Base-by-base conservation (phyloP, 2,888 invertebrate genomes). In the Campoplex capitator region DNA sequence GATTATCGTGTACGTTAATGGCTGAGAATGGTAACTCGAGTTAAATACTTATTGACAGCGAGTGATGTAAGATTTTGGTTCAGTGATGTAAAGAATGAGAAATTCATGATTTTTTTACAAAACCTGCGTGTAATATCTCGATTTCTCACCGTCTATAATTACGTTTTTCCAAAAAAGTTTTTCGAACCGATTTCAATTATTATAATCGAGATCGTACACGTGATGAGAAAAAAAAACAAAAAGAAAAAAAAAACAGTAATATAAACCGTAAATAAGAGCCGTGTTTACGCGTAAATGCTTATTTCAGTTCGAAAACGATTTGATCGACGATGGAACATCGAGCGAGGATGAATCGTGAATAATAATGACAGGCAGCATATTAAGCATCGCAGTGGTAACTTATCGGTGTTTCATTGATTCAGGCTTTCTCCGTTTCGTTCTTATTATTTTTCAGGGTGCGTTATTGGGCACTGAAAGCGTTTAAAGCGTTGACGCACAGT, bases 21-120 rank as follows among this genome's bases (percentile, higher is more conserved):
- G 80, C 65, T 83, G 80, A 88, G 80, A 88, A 85, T 85, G 87
- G 83, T 87, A 85, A 88, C 85, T 70, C 42, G 83, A 87, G 51
- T 65, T 75, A 68, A 54, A 62, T 68, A 58, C 45, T 45, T 86
- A 77, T 62, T 75, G 77, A 56, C 74, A 62, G 58, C 38, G 74
- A 70, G 58, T 58, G 58, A 28, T 13, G 58, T 32, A 32, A 62
- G 62, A 62, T 62, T 62, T 62, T 6, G 62, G 16, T 32, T 23
- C 23, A 28, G 13, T 32, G 28, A 32, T 62, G 62, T 62, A 16
- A 62, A 62, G 16, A 32, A 32, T 32, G 38, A 28, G 11, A 28
- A 70, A 70, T 48, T 70, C 13, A 45, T 7, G 8, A 65, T 3
- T 65, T 32, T 3, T 65, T 32, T 4, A 65, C 13, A 67, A 3